phyloP scores from a whole-genome alignment of 2,113 vertebrate species.

The Xiphias gladius region DNA sequence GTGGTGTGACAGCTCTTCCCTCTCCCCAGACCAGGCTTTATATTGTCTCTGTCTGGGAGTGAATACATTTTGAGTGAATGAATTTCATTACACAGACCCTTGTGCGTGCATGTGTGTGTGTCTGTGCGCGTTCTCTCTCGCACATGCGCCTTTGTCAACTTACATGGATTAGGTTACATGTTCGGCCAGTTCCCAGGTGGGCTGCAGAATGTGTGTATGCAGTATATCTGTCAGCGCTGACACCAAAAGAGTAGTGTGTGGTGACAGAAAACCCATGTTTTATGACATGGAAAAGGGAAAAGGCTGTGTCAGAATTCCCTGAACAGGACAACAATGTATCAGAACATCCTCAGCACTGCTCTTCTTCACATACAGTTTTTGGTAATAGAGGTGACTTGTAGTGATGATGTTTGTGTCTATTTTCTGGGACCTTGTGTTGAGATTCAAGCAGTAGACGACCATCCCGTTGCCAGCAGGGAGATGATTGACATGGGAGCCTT shows the following conservation, averaged over 20 bases:
- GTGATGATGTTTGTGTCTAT: constrained; percentile 44
- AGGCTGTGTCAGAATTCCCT: constrained; percentile 31
- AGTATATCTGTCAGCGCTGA: constrained; percentile 31
- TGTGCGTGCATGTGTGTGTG: constrained; percentile 22
- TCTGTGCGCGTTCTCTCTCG: constrained; percentile 23
- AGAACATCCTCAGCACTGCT: neutral
- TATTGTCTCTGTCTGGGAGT: constrained; percentile 61
- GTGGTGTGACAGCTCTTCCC: constrained; percentile 73
- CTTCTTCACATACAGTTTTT: constrained; percentile 12
- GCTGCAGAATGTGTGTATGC: constrained; percentile 72
- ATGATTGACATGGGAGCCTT: constrained; percentile 85
- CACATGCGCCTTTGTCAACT: constrained; percentile 10
- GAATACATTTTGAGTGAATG: constrained; percentile 61
- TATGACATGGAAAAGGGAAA: constrained; percentile 7
- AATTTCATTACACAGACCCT: constrained; percentile 56
- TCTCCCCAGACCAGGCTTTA: constrained; percentile 45
- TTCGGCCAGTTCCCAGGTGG: constrained; percentile 54
- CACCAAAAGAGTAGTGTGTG: constrained; percentile 53
- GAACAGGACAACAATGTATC: constrained; percentile 36
- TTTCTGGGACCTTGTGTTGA: constrained; percentile 57
- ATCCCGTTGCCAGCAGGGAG: constrained; percentile 71
- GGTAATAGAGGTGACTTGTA: constrained; percentile 62
- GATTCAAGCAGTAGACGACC: constrained; percentile 44
- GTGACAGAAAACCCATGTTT: constrained; percentile 2
- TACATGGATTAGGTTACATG: constrained; percentile 41